Evolutionary conservation across 2,797 vertebrate species (phyloP), one percentile per base, ranked within the genome.

Genomic region (Onychomys leucogaster): DNA sequence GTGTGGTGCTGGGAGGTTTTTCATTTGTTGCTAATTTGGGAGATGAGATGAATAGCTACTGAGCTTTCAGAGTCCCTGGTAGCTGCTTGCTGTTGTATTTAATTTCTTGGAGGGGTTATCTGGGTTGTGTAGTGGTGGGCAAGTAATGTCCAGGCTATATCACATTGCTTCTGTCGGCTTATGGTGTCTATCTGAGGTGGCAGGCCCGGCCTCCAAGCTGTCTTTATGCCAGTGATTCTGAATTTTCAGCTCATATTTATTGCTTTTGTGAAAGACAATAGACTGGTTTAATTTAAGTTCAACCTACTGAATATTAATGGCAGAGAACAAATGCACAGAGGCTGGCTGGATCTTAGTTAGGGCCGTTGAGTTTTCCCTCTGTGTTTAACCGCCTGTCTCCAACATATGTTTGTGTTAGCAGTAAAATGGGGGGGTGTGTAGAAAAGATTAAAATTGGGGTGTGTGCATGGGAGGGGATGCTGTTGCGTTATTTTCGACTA

Each of bases 191-290:
- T 94, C 91, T 0, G 12, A 41, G 92, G 65, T 76, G 85, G 55
- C 49, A 59, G 85, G 57, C 94, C 63, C 21, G 9, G 78, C 88
- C 86, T 89, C 91, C 55, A 91, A 49, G 91, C 82, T 21, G 87
- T 89, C 92, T 97, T 91, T 93, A 61, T 52, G 4, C 7, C 77
- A 27, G 76, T 69, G 86, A 95, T 95, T 94, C 92, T 73, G 86
- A 96, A 94, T 97, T 97, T 96, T 65, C 92, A 94, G 93, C 94
- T 91, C 94, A 90, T 97, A 96, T 96, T 95, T 97, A 96, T 95
- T 95, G 97, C 97, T 97, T 97, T 98, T 98, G 97, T 97, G 94
- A 91, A 95, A 97, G 94, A 98, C 92, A 98, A 97, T 97, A 96
- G 97, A 90, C 16, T 95, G 95, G 85, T 94, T 97, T 97, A 97